Evolutionary conservation across 1,140 invertebrate species (phyloP).

Genomic region (Heliothis subflexa): DNA sequence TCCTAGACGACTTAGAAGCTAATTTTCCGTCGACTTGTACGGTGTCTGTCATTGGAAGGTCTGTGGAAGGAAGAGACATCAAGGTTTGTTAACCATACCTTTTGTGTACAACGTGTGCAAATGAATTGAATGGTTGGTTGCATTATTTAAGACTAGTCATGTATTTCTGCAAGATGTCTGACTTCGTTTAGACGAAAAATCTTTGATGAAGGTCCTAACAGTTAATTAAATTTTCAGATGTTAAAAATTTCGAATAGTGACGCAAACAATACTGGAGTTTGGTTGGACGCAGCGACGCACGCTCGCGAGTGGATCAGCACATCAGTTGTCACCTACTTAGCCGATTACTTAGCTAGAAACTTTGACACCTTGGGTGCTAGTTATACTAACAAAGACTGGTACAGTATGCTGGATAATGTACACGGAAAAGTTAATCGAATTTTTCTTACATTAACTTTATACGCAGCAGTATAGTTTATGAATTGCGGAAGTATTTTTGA

Average conservation of each 20-base stretch:
- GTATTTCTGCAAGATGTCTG: too few relatives aligned
- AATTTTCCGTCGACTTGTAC: slow-evolving; percentile 76
- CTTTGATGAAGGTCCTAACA: background rate
- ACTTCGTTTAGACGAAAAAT: too few relatives aligned
- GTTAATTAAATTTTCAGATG: slow-evolving; percentile 70
- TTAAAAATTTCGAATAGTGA: slow-evolving; percentile 82
- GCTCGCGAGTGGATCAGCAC: slow-evolving; percentile 90
- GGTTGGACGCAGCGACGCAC: slow-evolving; percentile 88
- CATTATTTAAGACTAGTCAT: too few relatives aligned
- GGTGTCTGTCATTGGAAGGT: slow-evolving; percentile 67
- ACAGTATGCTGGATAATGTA: slow-evolving; percentile 19
- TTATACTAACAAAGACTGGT: slow-evolving; percentile 82
- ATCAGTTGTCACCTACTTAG: slow-evolving; percentile 87
- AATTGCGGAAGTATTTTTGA: too few relatives aligned
- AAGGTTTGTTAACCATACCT: slow-evolving; percentile 59
- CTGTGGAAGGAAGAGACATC: slow-evolving; percentile 76
- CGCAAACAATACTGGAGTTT: slow-evolving; percentile 83
- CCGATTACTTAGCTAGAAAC: slow-evolving; percentile 71
- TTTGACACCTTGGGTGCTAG: slow-evolving; percentile 64
- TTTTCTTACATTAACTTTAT: background rate
- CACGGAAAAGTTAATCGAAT: background rate
- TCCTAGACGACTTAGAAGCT: slow-evolving; percentile 68
- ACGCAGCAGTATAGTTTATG: background rate
- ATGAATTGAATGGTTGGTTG: too few relatives aligned
- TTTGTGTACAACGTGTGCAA: too few relatives aligned